A percentile compares a stretch with the other conserved stretches of the same genome.
Conservation (phyloP, 2,888 invertebrate species). For the Acronicta aceris region DNA sequence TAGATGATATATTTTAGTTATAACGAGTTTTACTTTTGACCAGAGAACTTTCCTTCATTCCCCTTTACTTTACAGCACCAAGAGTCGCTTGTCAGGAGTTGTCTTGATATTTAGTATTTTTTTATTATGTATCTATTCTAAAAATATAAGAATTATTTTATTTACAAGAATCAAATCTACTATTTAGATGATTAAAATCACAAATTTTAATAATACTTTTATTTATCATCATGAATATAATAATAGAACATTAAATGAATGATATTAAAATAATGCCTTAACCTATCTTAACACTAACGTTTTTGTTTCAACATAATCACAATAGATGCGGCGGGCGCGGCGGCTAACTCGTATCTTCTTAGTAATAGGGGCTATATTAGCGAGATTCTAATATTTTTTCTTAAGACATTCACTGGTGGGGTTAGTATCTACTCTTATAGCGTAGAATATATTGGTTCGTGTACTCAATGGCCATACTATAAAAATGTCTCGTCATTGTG, state of each 20-base stretch:
- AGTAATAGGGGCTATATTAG: conserved; percentile 21
- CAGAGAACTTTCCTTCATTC: no score
- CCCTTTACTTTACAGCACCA: no score
- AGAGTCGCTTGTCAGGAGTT: no score
- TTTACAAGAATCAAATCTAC: no score
- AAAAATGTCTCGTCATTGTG: conserved; percentile 12
- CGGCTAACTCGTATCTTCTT: conserved; percentile 41
- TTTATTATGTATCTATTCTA: no score
- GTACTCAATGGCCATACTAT: conserved; percentile 21
- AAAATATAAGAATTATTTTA: no score
- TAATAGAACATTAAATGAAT: conserved; percentile 80
- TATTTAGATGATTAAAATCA: no score
- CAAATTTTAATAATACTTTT: conserved; percentile 66
- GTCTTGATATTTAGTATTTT: no score
- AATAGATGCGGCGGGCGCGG: conserved; percentile 77
- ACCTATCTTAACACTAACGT: conserved; percentile 69
- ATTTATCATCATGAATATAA: conserved; percentile 71
- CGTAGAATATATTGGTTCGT: conserved; percentile 17
- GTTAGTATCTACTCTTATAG: conserved; percentile 44
- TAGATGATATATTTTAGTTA: conserved; percentile 49
- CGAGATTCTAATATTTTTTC: conserved; percentile 54
- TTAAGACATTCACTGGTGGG: conserved; percentile 52
- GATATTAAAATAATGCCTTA: conserved; percentile 80
- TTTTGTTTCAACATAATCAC: conserved; percentile 82
- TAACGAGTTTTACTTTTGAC: conserved; percentile 34